A percentile compares a stretch with the other conserved stretches of the same genome.
Conservation (phyloP, 2,888 invertebrate species). For the Apeira syringaria region DNA sequence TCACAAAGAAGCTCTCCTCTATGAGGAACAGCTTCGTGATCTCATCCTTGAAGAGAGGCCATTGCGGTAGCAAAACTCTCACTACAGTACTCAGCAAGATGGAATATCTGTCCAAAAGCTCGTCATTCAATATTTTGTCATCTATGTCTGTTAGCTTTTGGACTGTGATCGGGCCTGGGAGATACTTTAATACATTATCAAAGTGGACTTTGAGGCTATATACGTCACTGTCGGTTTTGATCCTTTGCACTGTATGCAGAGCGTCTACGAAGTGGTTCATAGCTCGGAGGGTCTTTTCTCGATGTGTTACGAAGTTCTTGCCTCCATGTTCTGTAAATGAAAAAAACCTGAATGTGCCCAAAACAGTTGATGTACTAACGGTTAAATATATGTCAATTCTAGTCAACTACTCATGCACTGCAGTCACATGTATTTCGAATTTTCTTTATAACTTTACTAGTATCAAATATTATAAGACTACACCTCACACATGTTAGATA, state of each 20-base stretch:
- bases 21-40: conserved; percentile 75
- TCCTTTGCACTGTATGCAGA: conserved; percentile 46
- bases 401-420: conserved; percentile 15
- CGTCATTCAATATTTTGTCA: conserved; percentile 35
- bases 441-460: too few species aligned
- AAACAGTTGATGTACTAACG: conserved; percentile 49
- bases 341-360: conserved; percentile 79
- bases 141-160: conserved; percentile 86
- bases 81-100: conserved; percentile 76
- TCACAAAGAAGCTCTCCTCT: conserved; percentile 76
- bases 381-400: conserved; percentile 19
- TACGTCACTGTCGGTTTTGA: conserved; percentile 58
- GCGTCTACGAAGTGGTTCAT: conserved; percentile 52
- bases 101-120: conserved; percentile 73
- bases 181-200: conserved; percentile 32
- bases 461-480: too few species aligned
- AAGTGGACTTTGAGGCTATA: conserved; percentile 39
- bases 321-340: conserved; percentile 56
- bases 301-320: conserved; percentile 15
- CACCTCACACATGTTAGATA: too few species aligned
- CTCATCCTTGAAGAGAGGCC: conserved; percentile 79
- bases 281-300: conserved; percentile 39
- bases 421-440: conserved; percentile 44
- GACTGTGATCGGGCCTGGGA: conserved; percentile 86
- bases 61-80: conserved; percentile 78